Percentiles rank a stretch among this genome's conserved stretches.
These are phyloP conservation scores for Aproaerema taeniolella DNA, from an alignment of 2,888 invertebrate genomes.

Conservation along the genomic window DNA sequence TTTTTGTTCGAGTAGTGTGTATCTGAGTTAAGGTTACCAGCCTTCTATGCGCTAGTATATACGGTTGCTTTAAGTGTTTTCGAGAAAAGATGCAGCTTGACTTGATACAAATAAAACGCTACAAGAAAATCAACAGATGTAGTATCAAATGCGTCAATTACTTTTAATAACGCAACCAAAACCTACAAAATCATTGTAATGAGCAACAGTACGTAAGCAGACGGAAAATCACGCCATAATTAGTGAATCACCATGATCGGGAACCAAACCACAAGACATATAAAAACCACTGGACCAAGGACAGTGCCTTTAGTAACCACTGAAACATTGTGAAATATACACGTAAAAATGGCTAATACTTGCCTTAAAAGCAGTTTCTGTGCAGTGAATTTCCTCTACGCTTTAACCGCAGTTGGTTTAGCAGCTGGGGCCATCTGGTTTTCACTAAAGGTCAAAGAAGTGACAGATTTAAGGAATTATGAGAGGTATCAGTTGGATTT, in stretches of 20 bases:
- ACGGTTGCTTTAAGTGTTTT: too few species aligned
- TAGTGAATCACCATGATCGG: background rate
- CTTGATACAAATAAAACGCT: too few species aligned
- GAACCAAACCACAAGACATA: too few species aligned
- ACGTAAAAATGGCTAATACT: conserved; percentile 2
- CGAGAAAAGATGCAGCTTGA: too few species aligned
- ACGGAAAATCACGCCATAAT: background rate
- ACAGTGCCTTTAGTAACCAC: too few species aligned
- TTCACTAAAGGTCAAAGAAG: background rate
- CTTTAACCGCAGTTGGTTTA: background rate
- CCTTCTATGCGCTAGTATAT: too few species aligned
- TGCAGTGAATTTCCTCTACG: conserved; percentile 1
- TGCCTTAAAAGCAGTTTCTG: conserved; percentile 1
- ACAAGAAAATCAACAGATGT: too few species aligned
- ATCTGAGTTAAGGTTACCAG: too few species aligned
- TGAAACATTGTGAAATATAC: background rate
- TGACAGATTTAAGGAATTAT: conserved; percentile 6
- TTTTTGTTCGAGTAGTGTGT: too few species aligned
- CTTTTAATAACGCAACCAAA: too few species aligned
- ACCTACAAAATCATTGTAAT: background rate
- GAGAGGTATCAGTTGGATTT: conserved; percentile 6
- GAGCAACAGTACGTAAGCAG: background rate
- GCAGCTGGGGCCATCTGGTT: conserved; percentile 2
- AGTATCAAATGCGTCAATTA: too few species aligned
- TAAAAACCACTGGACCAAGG: too few species aligned